A percentile compares a stretch with the other conserved stretches of the same genome.
Evolutionary conservation across 2,113 vertebrate genomes (phyloP).

Genomic region (Dromiciops gliroides): DNA sequence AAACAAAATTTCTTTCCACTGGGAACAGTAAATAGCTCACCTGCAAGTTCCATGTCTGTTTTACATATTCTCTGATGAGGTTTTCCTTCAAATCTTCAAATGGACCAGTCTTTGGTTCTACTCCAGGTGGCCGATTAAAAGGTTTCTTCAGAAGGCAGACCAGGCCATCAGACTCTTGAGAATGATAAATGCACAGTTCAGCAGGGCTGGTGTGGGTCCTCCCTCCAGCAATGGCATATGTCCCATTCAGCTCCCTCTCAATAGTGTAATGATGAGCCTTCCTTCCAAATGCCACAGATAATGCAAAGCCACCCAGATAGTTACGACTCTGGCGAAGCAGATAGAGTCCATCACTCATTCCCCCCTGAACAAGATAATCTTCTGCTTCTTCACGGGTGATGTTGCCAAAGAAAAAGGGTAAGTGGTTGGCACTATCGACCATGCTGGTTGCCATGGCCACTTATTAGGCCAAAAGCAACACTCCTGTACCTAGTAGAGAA

Average conservation of each 20-base stretch:
- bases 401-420: conserved; percentile 95
- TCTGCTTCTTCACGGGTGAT: conserved; percentile 97
- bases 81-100: conserved; percentile 97
- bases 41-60: conserved; percentile 95
- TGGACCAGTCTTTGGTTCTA: conserved; percentile 94
- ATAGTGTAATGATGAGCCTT: conserved; percentile 96
- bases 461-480: not conserved
- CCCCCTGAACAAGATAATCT: conserved; percentile 89
- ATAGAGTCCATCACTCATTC: conserved; percentile 88
- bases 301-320: conserved; percentile 93
- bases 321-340: conserved; percentile 95
- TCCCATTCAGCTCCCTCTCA: conserved; percentile 91
- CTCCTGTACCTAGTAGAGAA: conserved; percentile 25
- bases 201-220: conserved; percentile 88
- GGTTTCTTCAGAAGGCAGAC: conserved; percentile 92
- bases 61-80: conserved; percentile 94
- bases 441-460: conserved; percentile 73
- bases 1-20: not conserved
- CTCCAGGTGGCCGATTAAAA: conserved; percentile 88
- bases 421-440: conserved; percentile 85
- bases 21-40: conserved; percentile 77
- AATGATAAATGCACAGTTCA: conserved; percentile 93
- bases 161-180: conserved; percentile 92
- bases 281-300: conserved; percentile 87
- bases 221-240: conserved; percentile 93